Base-by-base conservation (phyloP, 2,113 vertebrate species). In the Maccullochella peelii region DNA sequence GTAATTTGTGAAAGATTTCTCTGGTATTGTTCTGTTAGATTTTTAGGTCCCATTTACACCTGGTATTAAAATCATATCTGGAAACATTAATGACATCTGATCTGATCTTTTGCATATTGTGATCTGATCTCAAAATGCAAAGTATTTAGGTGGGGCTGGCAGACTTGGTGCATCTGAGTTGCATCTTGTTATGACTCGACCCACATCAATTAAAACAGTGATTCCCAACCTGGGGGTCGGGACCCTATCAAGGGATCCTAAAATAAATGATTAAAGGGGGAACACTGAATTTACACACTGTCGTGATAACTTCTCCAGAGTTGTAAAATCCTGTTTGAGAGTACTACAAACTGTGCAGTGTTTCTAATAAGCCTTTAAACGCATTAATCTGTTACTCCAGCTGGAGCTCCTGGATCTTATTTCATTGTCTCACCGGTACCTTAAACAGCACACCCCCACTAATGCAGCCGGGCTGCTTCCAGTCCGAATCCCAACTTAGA, bases 351-450 rank as follows among this genome's bases (percentile, higher is more conserved):
- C 52, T 38, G 50, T 44, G 42, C 33, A 20, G 65, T 65, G 75
- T 65, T 73, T 65, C 54, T 36, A 67, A 69, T 8, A 82, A 82
- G 59, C 44, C 54, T 65, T 74, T 77, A 83, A 82, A 80, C n/a
- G 27, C 12, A 47, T 75, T 85, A 69, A 55, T 69, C 77, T 65
- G 61, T 50, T 71, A 49, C 54, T 68, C 30, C 65, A 69, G 49
- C 65, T 72, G 40, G 70, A 50, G 61, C 12, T 59, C 25, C 62
- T 44, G 69, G 73, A 81, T 83, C 80, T 63, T 18, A 73, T 82
- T 68, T 82, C 65, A 76, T 15, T 61, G 62, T 59, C 54, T 67
- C 65, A 68, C n/a, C 0, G n/a, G 30, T 72, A 50, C 65, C 77
- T 67, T 50, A 66, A 84, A 67, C 54, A 52, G 57, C 62, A n/a